Evolutionary conservation across 2,888 invertebrate genomes (phyloP), one percentile per base, ranked within the genome.

Genomic region (Drosophila sordidula): DNA sequence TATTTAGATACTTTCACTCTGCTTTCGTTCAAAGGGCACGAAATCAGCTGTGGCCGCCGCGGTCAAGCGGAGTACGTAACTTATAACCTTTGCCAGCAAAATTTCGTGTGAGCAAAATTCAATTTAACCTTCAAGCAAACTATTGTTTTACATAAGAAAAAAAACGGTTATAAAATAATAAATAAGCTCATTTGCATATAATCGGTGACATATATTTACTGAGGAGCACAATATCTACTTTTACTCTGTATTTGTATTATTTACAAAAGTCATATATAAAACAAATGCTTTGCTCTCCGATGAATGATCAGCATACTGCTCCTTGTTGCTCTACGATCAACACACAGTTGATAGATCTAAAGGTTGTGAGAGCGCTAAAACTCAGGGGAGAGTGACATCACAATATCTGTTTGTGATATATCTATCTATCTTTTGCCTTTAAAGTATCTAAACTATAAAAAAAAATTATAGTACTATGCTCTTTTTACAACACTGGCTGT

Each of bases 11-110:
- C 16, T 58, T 63, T 56, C 56, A 46, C 73, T 51, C 54, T 42
- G 8, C 12, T 56, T 39, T 67, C 50, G 11, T 41, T 34, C 38
- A 29, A 39, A 39, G 6, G 6, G 8, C 3, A 5, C 11, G 1
- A 25, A 57, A 63, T 63, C 75, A 75, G 75, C 73, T 77, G 75
- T 59, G 18, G 3, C 1, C 5, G 4, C 34, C 14, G 41, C 49
- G 26, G 29, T 14, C 44, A 16, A 29, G 58, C 34, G 25, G 0
- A 14, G 78, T 75, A 75, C 57, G 75, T 22, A 49, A 18, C 38
- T 45, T 12, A 38, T 1, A 3, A 8, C 0, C 9, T 36, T 12
- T 18, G 38, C n/a, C 1, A 5, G 39, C 26, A 47, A 52, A 46
- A 18, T 39, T 5, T 8, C 4, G 12, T 1, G 11, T 6, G 12